Percentiles rank a stretch among this genome's conserved stretches.
Conservation (phyloP, 2,113 vertebrate species). For the Manacus vitellinus region DNA sequence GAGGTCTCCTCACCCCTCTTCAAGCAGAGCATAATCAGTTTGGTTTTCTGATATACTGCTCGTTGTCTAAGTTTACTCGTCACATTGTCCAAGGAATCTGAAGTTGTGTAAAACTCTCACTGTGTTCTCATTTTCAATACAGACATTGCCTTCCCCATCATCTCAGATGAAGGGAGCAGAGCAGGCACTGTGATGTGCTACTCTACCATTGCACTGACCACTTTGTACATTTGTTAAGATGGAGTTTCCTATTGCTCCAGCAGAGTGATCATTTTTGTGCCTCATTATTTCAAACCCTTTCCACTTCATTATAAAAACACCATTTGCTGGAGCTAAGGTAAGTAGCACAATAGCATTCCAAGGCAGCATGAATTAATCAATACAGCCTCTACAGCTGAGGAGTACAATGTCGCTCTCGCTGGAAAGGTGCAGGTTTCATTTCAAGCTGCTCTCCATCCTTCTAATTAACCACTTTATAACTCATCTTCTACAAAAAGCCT, state of each 20-base stretch:
- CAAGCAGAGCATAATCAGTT: not conserved
- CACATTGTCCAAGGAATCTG: not conserved
- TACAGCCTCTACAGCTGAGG: not conserved
- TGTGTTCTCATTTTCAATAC: not conserved
- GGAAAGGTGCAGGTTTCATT: not conserved
- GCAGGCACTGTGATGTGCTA: not conserved
- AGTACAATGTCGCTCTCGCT: not conserved
- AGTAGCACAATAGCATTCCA: not conserved
- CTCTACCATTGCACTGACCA: not conserved
- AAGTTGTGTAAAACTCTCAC: not conserved
- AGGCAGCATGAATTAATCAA: slow-evolving; percentile 22
- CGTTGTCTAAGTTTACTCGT: not conserved
- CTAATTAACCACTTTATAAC: slow-evolving; percentile 20
- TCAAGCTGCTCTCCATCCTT: slow-evolving; percentile 3
- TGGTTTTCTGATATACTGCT: not conserved
- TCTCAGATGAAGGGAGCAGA: not conserved
- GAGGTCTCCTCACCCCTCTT: not conserved
- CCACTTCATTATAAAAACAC: slow-evolving; percentile 1
- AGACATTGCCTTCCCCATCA: not conserved
- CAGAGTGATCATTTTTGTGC: not conserved
- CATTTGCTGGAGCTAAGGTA: not conserved
- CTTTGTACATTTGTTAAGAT: not conserved
- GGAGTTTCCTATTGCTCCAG: not conserved
- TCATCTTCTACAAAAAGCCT: not conserved
- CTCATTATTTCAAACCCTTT: slow-evolving; percentile 9